Conservation (phyloP, 2,797 vertebrate genomes). For the Sebastes taczanowskii region DNA sequence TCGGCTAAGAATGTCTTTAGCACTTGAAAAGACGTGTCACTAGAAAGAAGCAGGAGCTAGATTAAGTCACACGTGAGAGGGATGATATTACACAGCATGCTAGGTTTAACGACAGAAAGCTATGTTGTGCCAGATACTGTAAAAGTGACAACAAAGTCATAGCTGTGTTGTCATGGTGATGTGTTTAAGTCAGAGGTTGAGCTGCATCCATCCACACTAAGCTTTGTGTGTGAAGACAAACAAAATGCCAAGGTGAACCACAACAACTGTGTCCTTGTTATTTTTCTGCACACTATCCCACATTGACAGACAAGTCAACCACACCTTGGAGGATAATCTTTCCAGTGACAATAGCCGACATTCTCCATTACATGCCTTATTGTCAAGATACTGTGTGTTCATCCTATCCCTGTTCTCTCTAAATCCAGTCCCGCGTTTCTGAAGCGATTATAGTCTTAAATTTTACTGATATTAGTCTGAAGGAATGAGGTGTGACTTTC, state of each 20-base stretch:
- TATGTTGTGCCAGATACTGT: not conserved
- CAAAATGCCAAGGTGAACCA: not conserved
- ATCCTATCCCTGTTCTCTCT: not conserved
- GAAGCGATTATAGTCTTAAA: not conserved
- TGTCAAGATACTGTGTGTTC: not conserved
- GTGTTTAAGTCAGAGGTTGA: not conserved
- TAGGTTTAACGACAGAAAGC: not conserved
- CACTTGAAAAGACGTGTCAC: not conserved
- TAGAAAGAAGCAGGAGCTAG: not conserved
- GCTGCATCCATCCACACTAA: constrained; percentile 3
- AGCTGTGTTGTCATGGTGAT: not conserved
- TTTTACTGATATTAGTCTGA: not conserved
- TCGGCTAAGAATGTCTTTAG: not conserved
- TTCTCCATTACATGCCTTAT: constrained; percentile 17
- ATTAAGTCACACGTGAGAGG: not conserved
- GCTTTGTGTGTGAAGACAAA: not conserved
- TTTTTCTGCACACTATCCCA: constrained; percentile 28
- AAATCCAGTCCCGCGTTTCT: not conserved
- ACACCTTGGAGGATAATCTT: constrained; percentile 26
- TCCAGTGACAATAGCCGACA: constrained; percentile 19
- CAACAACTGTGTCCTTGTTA: constrained; percentile 1
- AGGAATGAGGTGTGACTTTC: not conserved
- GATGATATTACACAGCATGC: not conserved
- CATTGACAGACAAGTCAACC: constrained; percentile 23
- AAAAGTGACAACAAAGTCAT: not conserved